phyloP scores from a whole-genome alignment of 2,888 invertebrate genomes.

The Ptychoptera albimana region DNA sequence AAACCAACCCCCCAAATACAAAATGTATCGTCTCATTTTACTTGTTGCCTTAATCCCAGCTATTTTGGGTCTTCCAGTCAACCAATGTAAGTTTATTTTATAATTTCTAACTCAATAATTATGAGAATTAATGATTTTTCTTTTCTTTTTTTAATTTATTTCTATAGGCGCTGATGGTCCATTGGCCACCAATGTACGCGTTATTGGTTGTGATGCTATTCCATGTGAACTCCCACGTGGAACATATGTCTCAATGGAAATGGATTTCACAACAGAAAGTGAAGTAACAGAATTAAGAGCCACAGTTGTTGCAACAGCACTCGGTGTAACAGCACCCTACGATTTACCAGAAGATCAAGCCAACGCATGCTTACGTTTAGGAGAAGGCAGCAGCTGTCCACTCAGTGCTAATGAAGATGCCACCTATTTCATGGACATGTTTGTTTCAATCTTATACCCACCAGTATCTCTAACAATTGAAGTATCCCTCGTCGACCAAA shows the following conservation, averaged over 20 bases:
- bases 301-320: background rate
- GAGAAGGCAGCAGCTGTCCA: background rate
- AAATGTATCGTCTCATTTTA: too few relatives aligned
- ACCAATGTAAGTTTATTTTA: too few relatives aligned
- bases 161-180: background rate
- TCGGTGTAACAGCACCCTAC: background rate
- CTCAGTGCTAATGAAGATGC: background rate
- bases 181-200: background rate
- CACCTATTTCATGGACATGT: background rate
- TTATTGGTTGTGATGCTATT: background rate
- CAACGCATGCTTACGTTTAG: background rate
- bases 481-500: background rate
- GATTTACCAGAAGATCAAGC: background rate
- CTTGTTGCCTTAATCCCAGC: too few relatives aligned
- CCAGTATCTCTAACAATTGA: background rate
- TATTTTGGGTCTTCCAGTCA: too few relatives aligned
- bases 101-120: too few relatives aligned
- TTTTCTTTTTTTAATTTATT: too few relatives aligned
- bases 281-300: too few relatives aligned
- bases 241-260: background rate
- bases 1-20: too few relatives aligned
- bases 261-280: background rate
- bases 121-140: too few relatives aligned
- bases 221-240: background rate
- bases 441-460: background rate